Evolutionary conservation across 2,113 vertebrate species (phyloP), one percentile per base, ranked within the genome.

Genomic region (Odocoileus hemionus): DNA sequence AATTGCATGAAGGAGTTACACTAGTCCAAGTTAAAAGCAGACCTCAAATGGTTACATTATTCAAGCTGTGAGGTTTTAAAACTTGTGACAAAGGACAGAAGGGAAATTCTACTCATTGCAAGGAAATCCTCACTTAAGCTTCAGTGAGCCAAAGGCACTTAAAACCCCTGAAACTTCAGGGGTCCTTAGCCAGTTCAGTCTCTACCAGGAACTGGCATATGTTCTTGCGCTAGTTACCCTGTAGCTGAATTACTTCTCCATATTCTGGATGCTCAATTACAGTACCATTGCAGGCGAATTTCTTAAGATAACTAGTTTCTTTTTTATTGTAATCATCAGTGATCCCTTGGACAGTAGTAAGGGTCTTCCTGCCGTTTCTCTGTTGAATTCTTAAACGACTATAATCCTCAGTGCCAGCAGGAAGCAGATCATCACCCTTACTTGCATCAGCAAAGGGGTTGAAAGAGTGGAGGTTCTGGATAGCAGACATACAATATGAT

Each of bases 391-490:
- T 99, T 99, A 99, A 99, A 99, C 99, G 99, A 99, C 99, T 99
- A 99, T 99, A 99, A 98, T 99, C 99, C 98, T 99, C 99, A 99
- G 99, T 99, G 99, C 99, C 99, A 97, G 99, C 99, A 98, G 99
- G 99, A 99, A 99, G 99, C 98, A 99, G 99, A 98, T 99, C 99
- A 99, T 99, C 99, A 99, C 99, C 99, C 99, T 99, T 99, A 99
- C 99, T 99, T 99, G 99, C 99, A 99, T 99, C 99, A 99, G 99
- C 99, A 99, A 99, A 99, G 99, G 99, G 99, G 99, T 99, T 99
- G 0, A 30, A 74, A 43, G 45, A 36, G 33, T 39, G 61, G 23
- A 70, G 36, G 0, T 55, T 74, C 50, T 13, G 6, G 16, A 30
- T 55, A 55, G 64, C 6, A 36, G 86, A 89, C 50, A 21, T 54